These are phyloP conservation scores for Lates calcarifer DNA, from an alignment of 2,113 vertebrate genomes.

Conservation along the genomic window DNA sequence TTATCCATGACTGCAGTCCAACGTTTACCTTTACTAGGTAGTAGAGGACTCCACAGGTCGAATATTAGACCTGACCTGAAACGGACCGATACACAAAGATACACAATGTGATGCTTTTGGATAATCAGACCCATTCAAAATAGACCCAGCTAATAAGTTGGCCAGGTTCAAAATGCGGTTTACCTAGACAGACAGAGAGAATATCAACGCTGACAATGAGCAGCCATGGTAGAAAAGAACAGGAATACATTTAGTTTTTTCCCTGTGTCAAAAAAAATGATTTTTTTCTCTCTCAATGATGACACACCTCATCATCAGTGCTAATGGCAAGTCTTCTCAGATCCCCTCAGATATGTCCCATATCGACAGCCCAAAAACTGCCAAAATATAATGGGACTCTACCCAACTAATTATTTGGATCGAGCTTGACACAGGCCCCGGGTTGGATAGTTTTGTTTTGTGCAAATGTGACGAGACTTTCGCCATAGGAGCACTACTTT, in stretches of 20 bases:
- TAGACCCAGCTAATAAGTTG: too few relatives aligned
- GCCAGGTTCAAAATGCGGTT: too few relatives aligned
- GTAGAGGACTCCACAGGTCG: not conserved
- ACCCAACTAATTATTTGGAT: not conserved
- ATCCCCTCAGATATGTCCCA: not conserved
- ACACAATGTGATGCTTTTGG: too few relatives aligned
- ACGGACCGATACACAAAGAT: not conserved
- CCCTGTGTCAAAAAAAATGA: too few relatives aligned
- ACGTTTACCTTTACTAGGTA: not conserved
- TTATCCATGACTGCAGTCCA: not conserved
- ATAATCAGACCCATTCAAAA: too few relatives aligned
- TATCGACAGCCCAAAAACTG: not conserved
- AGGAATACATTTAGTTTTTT: too few relatives aligned
- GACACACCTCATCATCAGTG: not conserved
- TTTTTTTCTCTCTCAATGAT: too few relatives aligned
- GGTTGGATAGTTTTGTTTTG: not conserved
- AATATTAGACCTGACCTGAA: not conserved
- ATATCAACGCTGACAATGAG: too few relatives aligned
- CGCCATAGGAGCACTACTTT: not conserved
- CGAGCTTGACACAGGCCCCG: not conserved
- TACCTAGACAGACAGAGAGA: too few relatives aligned
- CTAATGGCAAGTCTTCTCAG: not conserved
- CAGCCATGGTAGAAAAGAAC: too few relatives aligned
- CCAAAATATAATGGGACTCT: not conserved
- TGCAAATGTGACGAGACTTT: not conserved